phyloP scores from a whole-genome alignment of 2,113 vertebrate species.

The Drymodes brunneopygia region DNA sequence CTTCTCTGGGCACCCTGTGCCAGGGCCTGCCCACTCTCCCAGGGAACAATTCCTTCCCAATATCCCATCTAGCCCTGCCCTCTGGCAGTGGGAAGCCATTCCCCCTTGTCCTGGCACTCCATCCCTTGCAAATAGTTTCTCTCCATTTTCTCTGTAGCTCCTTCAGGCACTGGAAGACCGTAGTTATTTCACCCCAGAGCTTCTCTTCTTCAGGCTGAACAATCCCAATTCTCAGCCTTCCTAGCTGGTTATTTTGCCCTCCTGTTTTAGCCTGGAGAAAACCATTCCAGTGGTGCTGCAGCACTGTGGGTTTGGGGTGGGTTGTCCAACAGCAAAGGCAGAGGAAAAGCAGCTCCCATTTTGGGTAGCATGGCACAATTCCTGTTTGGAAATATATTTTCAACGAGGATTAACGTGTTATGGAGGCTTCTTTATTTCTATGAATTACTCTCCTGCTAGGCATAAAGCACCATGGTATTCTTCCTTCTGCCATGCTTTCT shows the following conservation, averaged over 20 bases:
- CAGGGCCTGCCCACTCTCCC: background rate
- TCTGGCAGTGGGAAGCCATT: background rate
- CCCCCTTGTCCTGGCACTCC: background rate
- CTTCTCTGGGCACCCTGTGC: background rate
- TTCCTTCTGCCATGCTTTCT: background rate
- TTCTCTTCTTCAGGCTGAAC: background rate
- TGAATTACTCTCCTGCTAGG: background rate
- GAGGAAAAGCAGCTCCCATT: background rate
- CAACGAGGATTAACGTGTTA: background rate
- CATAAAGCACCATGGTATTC: background rate
- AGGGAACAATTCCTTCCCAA: background rate
- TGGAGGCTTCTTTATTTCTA: background rate
- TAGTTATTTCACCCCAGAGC: background rate
- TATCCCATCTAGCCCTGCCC: fast-evolving
- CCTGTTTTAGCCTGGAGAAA: background rate
- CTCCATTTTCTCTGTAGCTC: background rate
- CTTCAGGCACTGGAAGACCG: background rate
- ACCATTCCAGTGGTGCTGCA: background rate
- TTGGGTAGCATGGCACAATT: fast-evolving
- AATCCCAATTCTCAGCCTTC: background rate
- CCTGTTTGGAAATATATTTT: background rate
- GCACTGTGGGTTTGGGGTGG: background rate
- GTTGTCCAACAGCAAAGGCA: background rate
- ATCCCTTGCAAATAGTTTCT: background rate
- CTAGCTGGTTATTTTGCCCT: background rate